A percentile compares a stretch with the other conserved stretches of the same genome.
Conservation (phyloP, 2,888 invertebrate species). For the Thalpophila matura region DNA sequence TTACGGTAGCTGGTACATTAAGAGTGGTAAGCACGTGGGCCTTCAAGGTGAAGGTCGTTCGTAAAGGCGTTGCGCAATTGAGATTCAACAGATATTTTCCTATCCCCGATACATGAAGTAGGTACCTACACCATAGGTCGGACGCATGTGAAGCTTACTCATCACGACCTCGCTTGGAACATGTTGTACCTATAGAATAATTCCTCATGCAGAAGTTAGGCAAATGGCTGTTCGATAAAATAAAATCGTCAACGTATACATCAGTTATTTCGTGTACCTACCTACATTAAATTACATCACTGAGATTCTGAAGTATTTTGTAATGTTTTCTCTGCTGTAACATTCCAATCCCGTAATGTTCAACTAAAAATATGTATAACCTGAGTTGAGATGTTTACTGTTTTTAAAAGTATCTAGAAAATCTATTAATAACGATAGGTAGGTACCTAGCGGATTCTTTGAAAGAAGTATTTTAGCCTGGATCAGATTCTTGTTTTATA, state of each 20-base stretch:
- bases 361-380: conserved; percentile 39
- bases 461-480: conserved; percentile 1
- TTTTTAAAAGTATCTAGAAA: conserved; percentile 11
- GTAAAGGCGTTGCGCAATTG: conserved; percentile 72
- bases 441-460: conserved; percentile 6
- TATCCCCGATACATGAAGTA: conserved; percentile 55
- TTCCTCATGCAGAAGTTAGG: conserved; percentile 20
- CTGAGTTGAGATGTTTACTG: conserved; percentile 22
- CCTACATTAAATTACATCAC: conserved; percentile 1
- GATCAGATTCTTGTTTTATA: too few relatives aligned
- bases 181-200: conserved; percentile 36
- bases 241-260: conserved; percentile 1
- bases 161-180: conserved; percentile 54
- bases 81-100: conserved; percentile 72
- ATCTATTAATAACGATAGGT: conserved; percentile 15
- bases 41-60: conserved; percentile 74
- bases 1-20: conserved; percentile 47
- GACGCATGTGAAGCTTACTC: conserved; percentile 57
- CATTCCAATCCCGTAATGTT: conserved; percentile 31
- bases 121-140: conserved; percentile 40
- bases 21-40: conserved; percentile 74
- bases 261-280: conserved; percentile 4
- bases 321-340: conserved; percentile 17
- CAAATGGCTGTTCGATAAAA: conserved; percentile 12
- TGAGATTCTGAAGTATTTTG: conserved; percentile 16